phyloP scores from a whole-genome alignment of 37 sponge, comb jelly and placozoan genomes.

The Halisarca cf. caerulea region DNA sequence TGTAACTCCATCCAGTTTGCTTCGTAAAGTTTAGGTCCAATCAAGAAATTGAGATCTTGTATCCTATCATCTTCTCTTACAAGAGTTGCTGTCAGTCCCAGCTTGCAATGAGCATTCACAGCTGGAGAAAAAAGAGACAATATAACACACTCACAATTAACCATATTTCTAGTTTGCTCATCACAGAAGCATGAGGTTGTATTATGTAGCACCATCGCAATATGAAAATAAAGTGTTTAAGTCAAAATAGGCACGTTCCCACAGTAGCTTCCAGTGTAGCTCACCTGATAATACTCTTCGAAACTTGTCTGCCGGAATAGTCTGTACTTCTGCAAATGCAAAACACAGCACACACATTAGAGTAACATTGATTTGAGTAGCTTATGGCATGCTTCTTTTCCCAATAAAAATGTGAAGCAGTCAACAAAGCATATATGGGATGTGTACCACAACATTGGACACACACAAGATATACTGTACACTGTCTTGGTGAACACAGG shows the following conservation, averaged over 20 bases:
- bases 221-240: too few species aligned
- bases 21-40: constrained; percentile 97
- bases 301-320: constrained; percentile 98
- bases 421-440: too few species aligned
- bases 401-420: too few species aligned
- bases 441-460: too few species aligned
- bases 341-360: too few species aligned
- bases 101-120: constrained; percentile 96
- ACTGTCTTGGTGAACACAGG: too few species aligned
- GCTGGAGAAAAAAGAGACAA: constrained; percentile 37
- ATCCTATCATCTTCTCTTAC: constrained; percentile 98
- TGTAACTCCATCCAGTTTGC: constrained; percentile 99
- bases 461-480: too few species aligned
- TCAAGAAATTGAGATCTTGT: constrained; percentile 97
- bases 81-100: constrained; percentile 98
- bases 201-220: too few species aligned
- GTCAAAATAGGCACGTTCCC: not conserved
- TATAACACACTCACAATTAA: not conserved
- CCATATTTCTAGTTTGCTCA: too few species aligned
- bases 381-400: too few species aligned
- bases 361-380: too few species aligned
- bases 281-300: constrained; percentile 93
- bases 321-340: constrained; percentile 86
- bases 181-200: too few species aligned
- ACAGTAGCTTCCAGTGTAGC: not conserved